A percentile compares a stretch with the other conserved stretches of the same genome.
These are phyloP conservation scores for Aphelocoma californica DNA, from an alignment of 2,797 vertebrate genomes.

Conservation along the genomic window DNA sequence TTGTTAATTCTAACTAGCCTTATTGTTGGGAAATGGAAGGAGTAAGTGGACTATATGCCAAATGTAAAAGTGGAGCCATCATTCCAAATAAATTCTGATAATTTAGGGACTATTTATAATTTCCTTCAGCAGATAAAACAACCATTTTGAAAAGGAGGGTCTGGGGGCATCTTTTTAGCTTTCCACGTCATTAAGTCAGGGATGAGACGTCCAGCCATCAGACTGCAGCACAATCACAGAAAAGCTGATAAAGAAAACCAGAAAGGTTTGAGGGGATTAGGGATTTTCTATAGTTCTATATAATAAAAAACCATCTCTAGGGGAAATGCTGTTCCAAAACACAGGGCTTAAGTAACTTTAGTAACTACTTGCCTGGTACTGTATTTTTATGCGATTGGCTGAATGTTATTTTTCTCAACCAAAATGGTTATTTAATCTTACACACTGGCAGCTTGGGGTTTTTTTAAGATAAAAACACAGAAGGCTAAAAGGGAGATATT, in stretches of 20 bases:
- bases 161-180: neutral
- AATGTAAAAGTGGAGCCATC: neutral
- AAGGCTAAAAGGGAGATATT: neutral
- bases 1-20: constrained; percentile 15
- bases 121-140: neutral
- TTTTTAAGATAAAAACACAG: neutral
- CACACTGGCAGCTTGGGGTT: neutral
- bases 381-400: neutral
- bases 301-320: neutral
- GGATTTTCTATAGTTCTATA: neutral
- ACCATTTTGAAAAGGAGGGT: neutral
- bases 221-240: neutral
- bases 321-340: neutral
- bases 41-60: neutral
- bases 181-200: neutral
- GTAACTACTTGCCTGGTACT: neutral
- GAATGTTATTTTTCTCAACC: neutral
- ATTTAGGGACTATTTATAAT: neutral
- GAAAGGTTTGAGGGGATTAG: neutral
- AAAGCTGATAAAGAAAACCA: neutral
- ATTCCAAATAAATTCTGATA: neutral
- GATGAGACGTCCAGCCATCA: neutral
- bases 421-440: neutral
- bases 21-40: neutral
- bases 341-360: neutral